phyloP scores from a whole-genome alignment of 2,113 vertebrate species.

The Ardeotis arabs region DNA sequence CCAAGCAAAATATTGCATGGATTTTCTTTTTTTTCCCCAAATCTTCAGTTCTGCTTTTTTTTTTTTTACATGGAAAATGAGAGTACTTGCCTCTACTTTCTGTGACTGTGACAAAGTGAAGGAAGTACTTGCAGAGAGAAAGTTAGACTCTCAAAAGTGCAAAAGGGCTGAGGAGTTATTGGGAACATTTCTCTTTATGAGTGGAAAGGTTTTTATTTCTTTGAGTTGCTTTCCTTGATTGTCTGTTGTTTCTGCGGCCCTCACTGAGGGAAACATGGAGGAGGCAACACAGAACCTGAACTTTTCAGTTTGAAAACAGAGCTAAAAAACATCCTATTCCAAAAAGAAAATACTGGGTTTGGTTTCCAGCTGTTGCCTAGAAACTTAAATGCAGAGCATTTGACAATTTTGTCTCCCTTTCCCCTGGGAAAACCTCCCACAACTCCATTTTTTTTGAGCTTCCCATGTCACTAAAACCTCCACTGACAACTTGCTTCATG shows the following conservation, averaged over 20 bases:
- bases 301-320: background rate
- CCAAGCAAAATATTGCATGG: background rate
- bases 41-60: background rate
- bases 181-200: background rate
- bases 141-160: background rate
- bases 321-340: background rate
- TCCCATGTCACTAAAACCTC: background rate
- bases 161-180: background rate
- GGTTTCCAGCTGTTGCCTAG: slow-evolving; percentile 15
- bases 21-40: background rate
- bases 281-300: background rate
- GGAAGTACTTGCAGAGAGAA: background rate
- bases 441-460: background rate
- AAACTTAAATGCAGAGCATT: background rate
- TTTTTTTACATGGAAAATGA: background rate
- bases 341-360: background rate
- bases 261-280: background rate
- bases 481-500: background rate
- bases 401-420: slow-evolving; percentile 38
- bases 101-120: background rate
- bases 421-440: slow-evolving; percentile 8
- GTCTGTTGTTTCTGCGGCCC: background rate
- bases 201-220: background rate
- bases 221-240: background rate
- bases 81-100: background rate